Base-by-base conservation (phyloP, 1,140 invertebrate genomes). In the Drosophila watanabei region DNA sequence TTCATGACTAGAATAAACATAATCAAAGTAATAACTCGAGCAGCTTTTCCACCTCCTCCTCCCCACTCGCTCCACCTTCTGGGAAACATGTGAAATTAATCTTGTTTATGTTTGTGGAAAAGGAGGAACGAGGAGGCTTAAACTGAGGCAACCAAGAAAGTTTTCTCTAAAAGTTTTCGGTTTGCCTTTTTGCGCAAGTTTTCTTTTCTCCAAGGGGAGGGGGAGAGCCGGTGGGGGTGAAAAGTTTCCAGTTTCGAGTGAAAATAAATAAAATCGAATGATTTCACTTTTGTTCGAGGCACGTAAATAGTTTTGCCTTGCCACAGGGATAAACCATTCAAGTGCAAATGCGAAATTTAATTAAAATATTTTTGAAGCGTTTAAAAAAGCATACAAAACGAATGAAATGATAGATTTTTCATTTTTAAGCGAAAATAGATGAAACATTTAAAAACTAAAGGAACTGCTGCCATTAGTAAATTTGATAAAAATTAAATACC, bases 1-100 rank as follows among this genome's bases (percentile, higher is more conserved):
- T 82, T 79, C 78, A 85, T 76, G 86, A 85, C 85, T 89, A 89
- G 80, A 88, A 88, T 88, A 88, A 88, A 90, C 85, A 88, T 88
- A 90, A 88, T 88, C 86, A 88, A 90, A 88, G 86, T 88, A 88
- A 88, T 89, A 88, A 89, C 85, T 85, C 65, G 52, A 68, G 59
- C 71, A 68, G 20, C 37, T 66, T 39, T 24, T 39, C n/a, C 33
- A 6, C 14, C 13, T 3, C 11, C 11, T 4, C 30, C 20, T 8
- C 8, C n/a, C 18, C 24, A 3, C n/a, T 58, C 10, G 13, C 43
- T 41, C 60, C 57, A 63, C 52, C 63, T 37, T 75, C 54, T 54
- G 45, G 46, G 41, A 65, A 83, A 85, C 86, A 88, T 89, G 81
- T 88, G 85, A 88, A 88, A 88, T 89, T 88, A 88, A 88, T 88